Evolutionary conservation across 2,888 invertebrate genomes (phyloP).

Genomic region (Shargacucullia verbasci): DNA sequence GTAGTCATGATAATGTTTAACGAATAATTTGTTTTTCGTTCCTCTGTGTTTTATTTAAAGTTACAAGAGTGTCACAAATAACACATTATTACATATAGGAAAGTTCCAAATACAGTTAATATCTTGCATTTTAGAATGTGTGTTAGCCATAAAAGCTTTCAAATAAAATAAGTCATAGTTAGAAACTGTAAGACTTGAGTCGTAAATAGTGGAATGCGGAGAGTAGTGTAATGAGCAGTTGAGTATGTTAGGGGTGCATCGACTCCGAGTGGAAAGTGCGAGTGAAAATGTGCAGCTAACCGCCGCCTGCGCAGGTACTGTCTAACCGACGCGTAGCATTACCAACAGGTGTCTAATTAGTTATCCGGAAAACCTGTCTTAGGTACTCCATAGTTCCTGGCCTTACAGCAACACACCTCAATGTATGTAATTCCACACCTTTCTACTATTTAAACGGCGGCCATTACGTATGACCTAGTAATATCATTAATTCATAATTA

Average conservation of each 20-base stretch:
- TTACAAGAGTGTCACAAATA: too few species aligned
- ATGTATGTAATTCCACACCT: conserved; percentile 42
- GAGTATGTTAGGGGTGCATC: conserved; percentile 51
- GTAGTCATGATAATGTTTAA: too few species aligned
- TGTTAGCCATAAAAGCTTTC: not conserved
- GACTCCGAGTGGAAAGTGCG: conserved; percentile 57
- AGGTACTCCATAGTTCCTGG: conserved; percentile 28
- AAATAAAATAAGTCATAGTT: conserved; percentile 13
- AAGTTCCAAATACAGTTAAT: too few species aligned
- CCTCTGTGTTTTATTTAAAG: too few species aligned
- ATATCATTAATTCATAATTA: conserved; percentile 28
- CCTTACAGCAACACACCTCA: conserved; percentile 20
- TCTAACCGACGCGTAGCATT: conserved; percentile 41
- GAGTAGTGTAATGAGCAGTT: conserved; percentile 29
- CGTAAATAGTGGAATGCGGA: conserved; percentile 29
- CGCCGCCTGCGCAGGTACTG: conserved; percentile 32
- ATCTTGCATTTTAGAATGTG: not conserved
- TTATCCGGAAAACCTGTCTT: conserved; percentile 64
- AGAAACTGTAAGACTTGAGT: conserved; percentile 14
- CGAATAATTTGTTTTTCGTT: too few species aligned
- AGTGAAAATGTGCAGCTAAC: conserved; percentile 62
- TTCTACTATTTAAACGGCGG: conserved; percentile 48
- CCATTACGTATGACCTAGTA: conserved; percentile 22
- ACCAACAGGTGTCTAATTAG: conserved; percentile 61
- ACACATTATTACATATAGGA: too few species aligned